These are phyloP conservation scores for Nymphalis polychloros DNA, from an alignment of 2,888 invertebrate genomes.

Conservation along the genomic window DNA sequence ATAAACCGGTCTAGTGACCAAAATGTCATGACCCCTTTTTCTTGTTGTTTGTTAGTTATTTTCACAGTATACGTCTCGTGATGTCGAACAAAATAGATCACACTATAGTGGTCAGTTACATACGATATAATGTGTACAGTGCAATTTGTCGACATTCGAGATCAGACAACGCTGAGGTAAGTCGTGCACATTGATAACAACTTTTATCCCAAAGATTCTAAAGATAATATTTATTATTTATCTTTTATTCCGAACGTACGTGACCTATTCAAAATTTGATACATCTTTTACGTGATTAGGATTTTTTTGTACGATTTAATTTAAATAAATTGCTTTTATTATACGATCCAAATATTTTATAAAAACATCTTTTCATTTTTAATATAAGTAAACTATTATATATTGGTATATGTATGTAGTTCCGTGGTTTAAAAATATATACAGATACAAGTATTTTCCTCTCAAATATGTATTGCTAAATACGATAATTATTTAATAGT, in stretches of 20 bases:
- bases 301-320: no score
- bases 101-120: slow-evolving; percentile 32
- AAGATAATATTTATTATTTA: background rate
- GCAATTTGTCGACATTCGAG: slow-evolving; percentile 41
- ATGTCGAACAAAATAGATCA: slow-evolving; percentile 36
- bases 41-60: slow-evolving; percentile 19
- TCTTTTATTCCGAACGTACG: background rate
- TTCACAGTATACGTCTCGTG: slow-evolving; percentile 23
- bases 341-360: no score
- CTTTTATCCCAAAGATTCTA: background rate
- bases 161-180: slow-evolving; percentile 48
- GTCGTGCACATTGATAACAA: slow-evolving; percentile 44
- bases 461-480: no score
- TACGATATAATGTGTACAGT: slow-evolving; percentile 32
- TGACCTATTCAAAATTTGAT: no score
- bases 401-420: no score
- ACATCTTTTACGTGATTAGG: no score
- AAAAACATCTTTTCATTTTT: no score
- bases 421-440: no score
- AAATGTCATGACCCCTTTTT: slow-evolving; percentile 27
- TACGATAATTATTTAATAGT: no score
- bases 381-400: no score
- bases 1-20: slow-evolving; percentile 40
- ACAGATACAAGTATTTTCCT: no score
- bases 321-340: no score